A percentile compares a stretch with the other conserved stretches of the same genome.
phyloP scores from a whole-genome alignment of 2,113 vertebrate genomes.

The Furnarius figulus region DNA sequence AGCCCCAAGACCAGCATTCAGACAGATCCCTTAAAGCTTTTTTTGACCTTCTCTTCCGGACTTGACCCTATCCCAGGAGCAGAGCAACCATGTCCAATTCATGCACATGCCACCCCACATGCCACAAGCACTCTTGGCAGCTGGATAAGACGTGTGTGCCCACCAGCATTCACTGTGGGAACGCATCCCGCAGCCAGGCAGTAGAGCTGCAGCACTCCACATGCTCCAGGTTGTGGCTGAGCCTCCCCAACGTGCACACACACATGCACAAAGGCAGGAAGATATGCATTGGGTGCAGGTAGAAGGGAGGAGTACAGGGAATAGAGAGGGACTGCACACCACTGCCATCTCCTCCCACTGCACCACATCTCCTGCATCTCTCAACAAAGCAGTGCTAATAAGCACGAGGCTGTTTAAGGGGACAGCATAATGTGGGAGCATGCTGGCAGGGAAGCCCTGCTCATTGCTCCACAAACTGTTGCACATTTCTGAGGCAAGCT shows the following conservation, averaged over 20 bases:
- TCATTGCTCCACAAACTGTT: background rate
- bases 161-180: background rate
- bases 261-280: background rate
- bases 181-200: rapidly evolving
- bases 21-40: background rate
- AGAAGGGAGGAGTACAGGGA: background rate
- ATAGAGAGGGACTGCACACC: background rate
- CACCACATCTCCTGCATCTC: background rate
- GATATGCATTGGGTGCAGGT: background rate
- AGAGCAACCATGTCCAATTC: background rate
- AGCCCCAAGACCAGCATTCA: background rate
- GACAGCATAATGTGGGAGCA: background rate
- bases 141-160: background rate
- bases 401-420: background rate
- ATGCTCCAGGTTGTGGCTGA: background rate
- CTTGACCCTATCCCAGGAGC: background rate
- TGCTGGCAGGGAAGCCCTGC: background rate
- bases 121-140: background rate
- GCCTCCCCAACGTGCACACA: background rate
- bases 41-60: background rate
- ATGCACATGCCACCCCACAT: rapidly evolving
- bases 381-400: background rate
- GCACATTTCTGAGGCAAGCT: background rate
- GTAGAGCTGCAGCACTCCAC: background rate
- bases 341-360: background rate